phyloP scores from a whole-genome alignment of 2,888 invertebrate genomes.

The Volucella inflata region DNA sequence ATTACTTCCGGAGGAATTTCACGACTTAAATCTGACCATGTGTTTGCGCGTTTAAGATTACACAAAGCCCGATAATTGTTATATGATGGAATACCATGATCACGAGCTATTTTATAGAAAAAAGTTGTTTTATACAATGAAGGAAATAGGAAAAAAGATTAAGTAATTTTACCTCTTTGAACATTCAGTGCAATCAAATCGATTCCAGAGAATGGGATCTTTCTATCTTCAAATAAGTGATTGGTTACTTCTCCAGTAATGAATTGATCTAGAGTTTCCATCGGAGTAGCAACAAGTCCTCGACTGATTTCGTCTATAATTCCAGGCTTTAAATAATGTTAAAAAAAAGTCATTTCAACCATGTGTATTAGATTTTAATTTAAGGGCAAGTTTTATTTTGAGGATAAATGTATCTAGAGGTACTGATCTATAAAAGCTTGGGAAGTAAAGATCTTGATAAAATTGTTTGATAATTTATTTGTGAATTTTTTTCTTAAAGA shows the following conservation, averaged over 20 bases:
- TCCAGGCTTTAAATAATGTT: constrained; percentile 84
- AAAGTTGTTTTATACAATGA: not conserved
- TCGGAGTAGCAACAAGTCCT: constrained; percentile 93
- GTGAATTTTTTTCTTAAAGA: too few species aligned
- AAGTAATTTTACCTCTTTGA: constrained; percentile 86
- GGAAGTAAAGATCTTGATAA: too few species aligned
- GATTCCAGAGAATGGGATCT: constrained; percentile 95
- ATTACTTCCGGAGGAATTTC: constrained; percentile 94
- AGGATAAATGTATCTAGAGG: too few species aligned
- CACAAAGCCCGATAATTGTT: constrained; percentile 96
- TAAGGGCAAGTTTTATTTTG: too few species aligned
- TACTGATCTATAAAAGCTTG: too few species aligned
- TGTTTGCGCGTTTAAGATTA: constrained; percentile 92
- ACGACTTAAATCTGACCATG: constrained; percentile 93
- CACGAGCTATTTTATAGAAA: constrained; percentile 86
- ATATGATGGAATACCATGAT: constrained; percentile 94
- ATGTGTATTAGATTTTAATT: too few species aligned
- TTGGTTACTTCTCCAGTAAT: constrained; percentile 97
- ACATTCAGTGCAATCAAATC: constrained; percentile 96
- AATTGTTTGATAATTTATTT: too few species aligned
- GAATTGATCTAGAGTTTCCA: constrained; percentile 97
- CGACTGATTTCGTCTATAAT: constrained; percentile 94
- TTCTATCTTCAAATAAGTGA: constrained; percentile 95
- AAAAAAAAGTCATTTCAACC: too few species aligned
- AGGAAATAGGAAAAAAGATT: not conserved